Evolutionary conservation across 1,140 invertebrate species (phyloP), one percentile per base, ranked within the genome.

Genomic region (Augochlora pura): DNA sequence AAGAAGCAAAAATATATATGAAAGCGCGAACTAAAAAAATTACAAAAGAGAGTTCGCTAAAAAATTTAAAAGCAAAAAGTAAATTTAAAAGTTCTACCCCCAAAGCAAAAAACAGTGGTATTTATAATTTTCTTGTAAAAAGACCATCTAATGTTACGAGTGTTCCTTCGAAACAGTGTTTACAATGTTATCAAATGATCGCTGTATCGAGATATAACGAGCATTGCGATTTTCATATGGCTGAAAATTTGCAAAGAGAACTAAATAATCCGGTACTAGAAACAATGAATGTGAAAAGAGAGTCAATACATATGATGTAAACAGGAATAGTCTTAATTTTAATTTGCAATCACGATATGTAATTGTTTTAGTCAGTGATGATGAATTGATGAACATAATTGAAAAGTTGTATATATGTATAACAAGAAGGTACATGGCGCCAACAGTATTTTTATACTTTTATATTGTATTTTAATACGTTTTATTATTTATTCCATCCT

Each of bases 201-300:
- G 87, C 92, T 39, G 23, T 91, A n/a, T 91, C 92, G 8, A 95
- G 95, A 77, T 94, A 95, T 87, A 77, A 89, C 18, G 95, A 95
- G 85, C 96, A 97, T 89, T 90, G 93, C 73, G 96, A 97, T 91
- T 96, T 95, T 90, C 96, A 97, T 88, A 91, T 95, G 77, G 96
- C 96, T 7, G 95, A 95, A 86, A 94, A 94, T 85, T 86, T 97
- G 49, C 96, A 95, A 86, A 91, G 92, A 81, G 92, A 89, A 73
- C 84, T 93, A 92, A 93, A 87, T 90, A 75, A 93, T 91, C 59
- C 73, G 0, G 7, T 27, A 3, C 46, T 42, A 12, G 4, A 62
- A 12, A 54, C 73, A 10, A 67, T 10, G 32, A 74, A 46, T 21
- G 2, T 57, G 18, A 84, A 82, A 21, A 82, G 80, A 12, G 85